phyloP scores from a whole-genome alignment of 2,797 vertebrate species.

The Hydrocynus forskahlii region DNA sequence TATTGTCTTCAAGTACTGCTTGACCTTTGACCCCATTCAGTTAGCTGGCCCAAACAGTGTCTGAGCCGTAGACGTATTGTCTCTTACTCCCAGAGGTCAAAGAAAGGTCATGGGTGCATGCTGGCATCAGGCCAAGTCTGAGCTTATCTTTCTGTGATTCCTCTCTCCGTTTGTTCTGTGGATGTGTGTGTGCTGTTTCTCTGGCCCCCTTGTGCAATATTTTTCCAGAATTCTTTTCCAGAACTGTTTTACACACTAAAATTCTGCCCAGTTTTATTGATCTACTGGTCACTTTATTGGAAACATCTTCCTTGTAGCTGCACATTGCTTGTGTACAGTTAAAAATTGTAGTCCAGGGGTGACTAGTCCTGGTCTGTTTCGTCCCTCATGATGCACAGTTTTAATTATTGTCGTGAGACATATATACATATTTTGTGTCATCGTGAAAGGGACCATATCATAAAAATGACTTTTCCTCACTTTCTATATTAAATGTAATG shows the following conservation, averaged over 20 bases:
- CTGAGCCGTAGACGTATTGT: not conserved
- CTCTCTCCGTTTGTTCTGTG: not conserved
- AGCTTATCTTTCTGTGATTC: not conserved
- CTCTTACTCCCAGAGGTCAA: not conserved
- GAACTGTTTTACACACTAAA: not conserved
- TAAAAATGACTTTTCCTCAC: too few species aligned
- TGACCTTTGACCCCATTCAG: conserved; percentile 7
- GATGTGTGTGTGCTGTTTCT: not conserved
- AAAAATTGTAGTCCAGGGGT: too few species aligned
- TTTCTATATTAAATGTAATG: too few species aligned
- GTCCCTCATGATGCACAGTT: too few species aligned
- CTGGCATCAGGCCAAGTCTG: not conserved
- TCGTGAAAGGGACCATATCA: too few species aligned
- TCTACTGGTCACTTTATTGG: not conserved
- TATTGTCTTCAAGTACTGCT: not conserved
- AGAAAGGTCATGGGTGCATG: not conserved
- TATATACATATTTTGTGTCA: too few species aligned
- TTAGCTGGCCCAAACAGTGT: conserved; percentile 9
- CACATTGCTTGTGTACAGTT: too few species aligned
- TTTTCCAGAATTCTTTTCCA: not conserved
- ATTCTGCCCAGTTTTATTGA: not conserved
- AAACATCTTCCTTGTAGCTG: too few species aligned
- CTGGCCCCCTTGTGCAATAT: not conserved
- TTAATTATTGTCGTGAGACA: too few species aligned
- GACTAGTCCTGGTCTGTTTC: too few species aligned